Percentiles rank a stretch among this genome's conserved stretches.
Conservation (phyloP, 2,888 invertebrate species). For the Nemoura dubitans region DNA sequence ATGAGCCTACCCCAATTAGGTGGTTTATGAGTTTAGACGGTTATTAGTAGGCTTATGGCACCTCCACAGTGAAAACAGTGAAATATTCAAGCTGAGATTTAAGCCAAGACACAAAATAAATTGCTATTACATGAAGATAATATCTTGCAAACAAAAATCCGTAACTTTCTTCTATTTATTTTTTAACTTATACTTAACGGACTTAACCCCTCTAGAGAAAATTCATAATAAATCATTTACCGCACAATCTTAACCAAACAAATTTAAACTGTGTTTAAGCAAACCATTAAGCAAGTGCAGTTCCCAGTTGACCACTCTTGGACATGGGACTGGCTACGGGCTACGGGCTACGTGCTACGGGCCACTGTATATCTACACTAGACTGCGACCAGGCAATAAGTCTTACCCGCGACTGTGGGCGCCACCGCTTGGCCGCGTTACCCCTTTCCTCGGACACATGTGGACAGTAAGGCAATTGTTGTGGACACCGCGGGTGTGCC, state of each 20-base stretch:
- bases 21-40: no score
- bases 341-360: not conserved
- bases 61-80: no score
- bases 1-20: no score
- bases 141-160: no score
- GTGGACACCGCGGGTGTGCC: slow-evolving; percentile 7
- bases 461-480: slow-evolving; percentile 14
- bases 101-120: no score
- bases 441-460: not conserved
- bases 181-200: no score
- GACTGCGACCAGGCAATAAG: not conserved
- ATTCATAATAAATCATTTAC: not conserved
- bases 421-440: not conserved
- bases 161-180: no score
- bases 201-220: no score
- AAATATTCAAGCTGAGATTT: no score
- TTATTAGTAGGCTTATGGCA: no score
- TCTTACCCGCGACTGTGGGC: not conserved
- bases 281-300: not conserved
- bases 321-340: not conserved
- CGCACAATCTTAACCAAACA: not conserved
- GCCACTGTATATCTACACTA: not conserved
- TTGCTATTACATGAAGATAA: no score
- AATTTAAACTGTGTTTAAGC: not conserved
- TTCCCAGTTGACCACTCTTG: not conserved